A percentile compares a stretch with the other conserved stretches of the same genome.
Evolutionary conservation across 1,140 invertebrate species (phyloP).

Genomic region (Pachypeltis micranthus): DNA sequence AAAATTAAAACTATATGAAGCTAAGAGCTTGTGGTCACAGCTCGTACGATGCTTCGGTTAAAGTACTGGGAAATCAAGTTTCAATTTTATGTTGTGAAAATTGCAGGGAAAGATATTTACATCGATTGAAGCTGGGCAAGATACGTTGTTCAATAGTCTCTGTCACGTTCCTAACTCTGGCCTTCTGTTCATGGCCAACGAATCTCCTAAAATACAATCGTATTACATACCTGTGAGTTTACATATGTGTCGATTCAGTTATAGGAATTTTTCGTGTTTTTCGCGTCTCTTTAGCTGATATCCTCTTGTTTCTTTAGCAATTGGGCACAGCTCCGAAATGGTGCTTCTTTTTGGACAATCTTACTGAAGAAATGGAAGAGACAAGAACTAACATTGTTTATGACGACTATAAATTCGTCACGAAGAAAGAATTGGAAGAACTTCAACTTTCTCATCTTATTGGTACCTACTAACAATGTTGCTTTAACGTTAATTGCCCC

Average conservation of each 20-base stretch:
- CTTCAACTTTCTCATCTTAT: conserved; percentile 82
- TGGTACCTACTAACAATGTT: too few relatives aligned
- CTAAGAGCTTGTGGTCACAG: too few relatives aligned
- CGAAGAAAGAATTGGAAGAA: conserved; percentile 78
- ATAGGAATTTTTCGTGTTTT: background rate
- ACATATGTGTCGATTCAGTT: too few relatives aligned
- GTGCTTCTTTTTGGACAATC: conserved; percentile 91
- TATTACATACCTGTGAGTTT: conserved; percentile 84
- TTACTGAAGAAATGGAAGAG: conserved; percentile 95
- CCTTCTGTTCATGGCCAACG: conserved; percentile 87
- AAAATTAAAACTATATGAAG: too few relatives aligned
- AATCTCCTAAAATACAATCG: conserved; percentile 84
- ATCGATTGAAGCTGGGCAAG: conserved; percentile 71
- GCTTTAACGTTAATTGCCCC: too few relatives aligned
- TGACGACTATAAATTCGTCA: conserved; percentile 98
- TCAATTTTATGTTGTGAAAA: conserved; percentile 19
- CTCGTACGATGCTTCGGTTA: too few relatives aligned
- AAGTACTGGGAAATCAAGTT: too few relatives aligned
- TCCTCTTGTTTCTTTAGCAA: conserved; percentile 43
- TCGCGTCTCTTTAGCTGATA: background rate
- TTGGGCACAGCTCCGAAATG: conserved; percentile 92
- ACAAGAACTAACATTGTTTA: conserved; percentile 65
- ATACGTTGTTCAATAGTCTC: conserved; percentile 76
- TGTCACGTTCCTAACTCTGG: conserved; percentile 80
- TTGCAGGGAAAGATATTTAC: conserved; percentile 80